These are phyloP conservation scores for Drosophila subsilvestris DNA, from an alignment of 2,888 invertebrate species.

Conservation along the genomic window DNA sequence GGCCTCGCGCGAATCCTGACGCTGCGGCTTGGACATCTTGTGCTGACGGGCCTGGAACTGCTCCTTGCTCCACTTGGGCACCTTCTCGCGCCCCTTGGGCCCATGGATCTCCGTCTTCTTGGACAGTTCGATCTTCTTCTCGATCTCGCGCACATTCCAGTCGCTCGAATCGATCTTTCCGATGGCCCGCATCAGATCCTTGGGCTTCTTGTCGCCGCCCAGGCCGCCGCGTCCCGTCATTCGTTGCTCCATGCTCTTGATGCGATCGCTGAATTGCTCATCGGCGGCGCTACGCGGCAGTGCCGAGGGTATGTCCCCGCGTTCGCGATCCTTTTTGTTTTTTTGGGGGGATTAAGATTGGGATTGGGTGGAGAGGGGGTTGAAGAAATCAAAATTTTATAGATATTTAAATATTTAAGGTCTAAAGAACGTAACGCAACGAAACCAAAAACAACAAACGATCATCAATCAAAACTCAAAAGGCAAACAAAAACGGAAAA, in stretches of 20 bases:
- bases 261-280: slow-evolving; percentile 85
- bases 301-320: slow-evolving; percentile 83
- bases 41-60: slow-evolving; percentile 88
- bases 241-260: slow-evolving; percentile 92
- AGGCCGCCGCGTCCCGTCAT: slow-evolving; percentile 86
- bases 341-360: slow-evolving; percentile 21
- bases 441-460: slow-evolving; percentile 21
- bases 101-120: slow-evolving; percentile 84
- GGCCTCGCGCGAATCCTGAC: slow-evolving; percentile 85
- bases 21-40: slow-evolving; percentile 88
- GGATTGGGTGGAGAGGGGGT: slow-evolving; percentile 32
- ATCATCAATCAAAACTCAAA: slow-evolving; percentile 45
- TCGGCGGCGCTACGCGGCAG: slow-evolving; percentile 81
- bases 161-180: slow-evolving; percentile 95
- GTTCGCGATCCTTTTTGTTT: slow-evolving; percentile 82
- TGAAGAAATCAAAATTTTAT: slow-evolving; percentile 68
- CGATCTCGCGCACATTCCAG: slow-evolving; percentile 96
- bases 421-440: slow-evolving; percentile 13
- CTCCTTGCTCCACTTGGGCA: slow-evolving; percentile 96
- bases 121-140: slow-evolving; percentile 91
- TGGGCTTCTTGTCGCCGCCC: slow-evolving; percentile 90
- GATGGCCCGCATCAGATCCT: slow-evolving; percentile 93
- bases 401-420: slow-evolving; percentile 28
- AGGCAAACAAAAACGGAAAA: slow-evolving; percentile 43
- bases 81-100: slow-evolving; percentile 87